These are phyloP conservation scores for Bos indicus DNA, from an alignment of 2,113 vertebrate species.

Conservation along the genomic window DNA sequence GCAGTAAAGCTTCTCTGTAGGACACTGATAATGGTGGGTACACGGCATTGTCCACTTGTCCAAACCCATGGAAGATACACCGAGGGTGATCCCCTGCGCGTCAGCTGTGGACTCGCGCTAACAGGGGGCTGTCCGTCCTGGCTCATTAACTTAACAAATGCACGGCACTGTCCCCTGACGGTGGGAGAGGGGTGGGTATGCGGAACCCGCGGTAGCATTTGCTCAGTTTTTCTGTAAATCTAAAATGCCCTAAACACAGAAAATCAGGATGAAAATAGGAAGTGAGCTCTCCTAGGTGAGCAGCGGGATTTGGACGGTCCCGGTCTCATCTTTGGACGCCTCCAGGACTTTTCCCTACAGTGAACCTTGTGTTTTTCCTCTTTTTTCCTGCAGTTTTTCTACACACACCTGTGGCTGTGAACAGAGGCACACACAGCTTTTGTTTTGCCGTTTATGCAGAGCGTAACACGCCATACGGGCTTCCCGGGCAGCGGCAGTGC, in stretches of 20 bases:
- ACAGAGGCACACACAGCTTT: fast-evolving
- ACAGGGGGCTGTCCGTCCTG: fast-evolving
- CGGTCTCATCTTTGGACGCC: fast-evolving
- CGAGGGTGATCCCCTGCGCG: fast-evolving
- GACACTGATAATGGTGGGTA: fast-evolving
- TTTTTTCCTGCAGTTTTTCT: fast-evolving
- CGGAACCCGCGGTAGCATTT: fast-evolving
- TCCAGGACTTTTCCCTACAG: neutral
- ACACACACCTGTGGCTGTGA: neutral
- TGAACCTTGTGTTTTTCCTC: neutral
- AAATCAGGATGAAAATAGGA: neutral
- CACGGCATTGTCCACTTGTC: fast-evolving
- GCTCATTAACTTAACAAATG: fast-evolving
- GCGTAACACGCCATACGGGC: fast-evolving
- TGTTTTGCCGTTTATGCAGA: neutral
- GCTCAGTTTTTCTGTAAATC: neutral
- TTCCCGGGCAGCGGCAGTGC: fast-evolving
- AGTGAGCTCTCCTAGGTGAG: fast-evolving
- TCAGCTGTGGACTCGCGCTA: fast-evolving
- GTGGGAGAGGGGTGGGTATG: fast-evolving
- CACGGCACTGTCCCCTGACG: neutral
- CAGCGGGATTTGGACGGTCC: fast-evolving
- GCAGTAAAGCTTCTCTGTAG: too few species aligned
- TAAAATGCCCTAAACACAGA: neutral
- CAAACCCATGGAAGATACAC: fast-evolving